Evolutionary conservation across 1,140 invertebrate genomes (phyloP).

Genomic region (Saxidomus purpurata): DNA sequence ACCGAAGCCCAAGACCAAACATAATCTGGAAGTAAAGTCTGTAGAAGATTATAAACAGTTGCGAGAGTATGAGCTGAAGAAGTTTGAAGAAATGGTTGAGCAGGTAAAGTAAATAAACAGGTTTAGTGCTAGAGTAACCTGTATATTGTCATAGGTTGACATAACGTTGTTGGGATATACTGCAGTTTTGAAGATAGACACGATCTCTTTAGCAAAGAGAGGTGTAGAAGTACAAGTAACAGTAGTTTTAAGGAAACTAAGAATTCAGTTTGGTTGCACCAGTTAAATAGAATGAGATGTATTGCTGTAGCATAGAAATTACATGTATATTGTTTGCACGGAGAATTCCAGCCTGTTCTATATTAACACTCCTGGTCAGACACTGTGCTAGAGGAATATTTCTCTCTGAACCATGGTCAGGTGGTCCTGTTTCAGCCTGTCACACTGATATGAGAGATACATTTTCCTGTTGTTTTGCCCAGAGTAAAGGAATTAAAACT

Average conservation of each 20-base stretch:
- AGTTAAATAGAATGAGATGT: too few relatives aligned
- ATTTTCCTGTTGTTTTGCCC: too few relatives aligned
- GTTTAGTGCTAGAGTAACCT: conserved; percentile 61
- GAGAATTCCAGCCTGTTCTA: conserved; percentile 65
- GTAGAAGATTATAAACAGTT: conserved; percentile 98
- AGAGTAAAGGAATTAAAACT: too few relatives aligned
- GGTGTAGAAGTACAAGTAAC: too few relatives aligned
- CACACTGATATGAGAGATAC: conserved; percentile 68
- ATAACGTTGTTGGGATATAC: too few relatives aligned
- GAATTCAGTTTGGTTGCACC: too few relatives aligned
- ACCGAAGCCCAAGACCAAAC: conserved; percentile 99
- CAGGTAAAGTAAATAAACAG: conserved; percentile 88
- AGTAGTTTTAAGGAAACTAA: too few relatives aligned
- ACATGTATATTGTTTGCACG: too few relatives aligned
- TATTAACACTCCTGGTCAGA: conserved; percentile 62
- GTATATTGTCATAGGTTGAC: too few relatives aligned
- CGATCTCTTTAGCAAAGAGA: too few relatives aligned
- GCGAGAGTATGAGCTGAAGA: conserved; percentile 97
- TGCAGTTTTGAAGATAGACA: too few relatives aligned
- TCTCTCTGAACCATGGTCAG: conserved; percentile 74
- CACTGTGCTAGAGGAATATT: conserved; percentile 66
- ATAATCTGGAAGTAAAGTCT: conserved; percentile 99
- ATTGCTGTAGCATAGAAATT: too few relatives aligned
- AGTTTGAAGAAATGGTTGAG: conserved; percentile 98
- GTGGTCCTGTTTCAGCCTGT: conserved; percentile 62